A percentile compares a stretch with the other conserved stretches of the same genome.
Conservation (phyloP, 1,140 invertebrate species). For the Alviniconcha marisindica region DNA sequence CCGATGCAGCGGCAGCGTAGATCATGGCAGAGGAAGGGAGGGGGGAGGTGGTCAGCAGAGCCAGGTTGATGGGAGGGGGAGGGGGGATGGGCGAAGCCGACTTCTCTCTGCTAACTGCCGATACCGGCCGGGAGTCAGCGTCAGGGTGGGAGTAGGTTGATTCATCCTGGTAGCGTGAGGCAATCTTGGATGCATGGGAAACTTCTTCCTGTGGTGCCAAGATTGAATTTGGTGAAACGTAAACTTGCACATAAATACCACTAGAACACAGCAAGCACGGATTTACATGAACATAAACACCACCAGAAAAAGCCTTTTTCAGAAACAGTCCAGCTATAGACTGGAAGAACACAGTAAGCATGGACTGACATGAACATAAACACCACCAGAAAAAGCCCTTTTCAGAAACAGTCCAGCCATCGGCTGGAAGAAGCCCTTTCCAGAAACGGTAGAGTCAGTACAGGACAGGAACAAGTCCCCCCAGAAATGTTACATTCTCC, state of each 20-base stretch:
- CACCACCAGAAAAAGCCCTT: no score
- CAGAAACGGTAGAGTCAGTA: no score
- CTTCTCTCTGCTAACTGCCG: conserved; percentile 52
- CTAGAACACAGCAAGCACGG: no score
- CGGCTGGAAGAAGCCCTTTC: no score
- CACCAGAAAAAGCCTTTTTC: no score
- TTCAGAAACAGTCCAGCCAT: no score
- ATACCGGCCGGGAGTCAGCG: conserved; percentile 56
- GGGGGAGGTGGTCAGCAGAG: conserved; percentile 61
- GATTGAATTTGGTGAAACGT: neutral
- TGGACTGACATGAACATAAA: no score
- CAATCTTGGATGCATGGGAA: conserved; percentile 58
- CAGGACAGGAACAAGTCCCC: no score
- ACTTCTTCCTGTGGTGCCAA: conserved; percentile 54
- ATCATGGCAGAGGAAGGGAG: conserved; percentile 62
- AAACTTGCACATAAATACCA: neutral
- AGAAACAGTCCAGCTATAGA: no score
- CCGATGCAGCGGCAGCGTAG: conserved; percentile 67
- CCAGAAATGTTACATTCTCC: no score
- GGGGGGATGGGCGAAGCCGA: conserved; percentile 54
- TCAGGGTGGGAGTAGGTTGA: conserved; percentile 52
- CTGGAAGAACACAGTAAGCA: no score
- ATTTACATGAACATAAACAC: no score
- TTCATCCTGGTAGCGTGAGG: conserved; percentile 68
- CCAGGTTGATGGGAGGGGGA: conserved; percentile 65